phyloP scores from a whole-genome alignment of 2,113 vertebrate species.

The Vulpes ferrilata region DNA sequence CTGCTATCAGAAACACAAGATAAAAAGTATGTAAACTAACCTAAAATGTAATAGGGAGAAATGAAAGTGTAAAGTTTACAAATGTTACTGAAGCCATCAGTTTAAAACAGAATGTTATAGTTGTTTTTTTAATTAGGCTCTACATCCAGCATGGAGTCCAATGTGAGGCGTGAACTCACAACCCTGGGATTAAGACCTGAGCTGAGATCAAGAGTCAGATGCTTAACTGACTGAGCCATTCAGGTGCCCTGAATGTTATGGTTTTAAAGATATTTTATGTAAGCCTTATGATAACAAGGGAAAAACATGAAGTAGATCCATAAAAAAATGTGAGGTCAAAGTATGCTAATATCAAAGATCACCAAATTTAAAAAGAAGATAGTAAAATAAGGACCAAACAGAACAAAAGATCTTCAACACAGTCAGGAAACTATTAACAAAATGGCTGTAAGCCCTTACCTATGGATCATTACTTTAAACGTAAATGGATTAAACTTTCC shows the following conservation, averaged over 20 bases:
- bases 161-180: not conserved
- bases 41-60: not conserved
- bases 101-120: not conserved
- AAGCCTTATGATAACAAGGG: not conserved
- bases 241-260: not conserved
- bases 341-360: not conserved
- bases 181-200: not conserved
- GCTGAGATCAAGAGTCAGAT: not conserved
- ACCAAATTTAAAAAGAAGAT: not conserved
- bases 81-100: not conserved
- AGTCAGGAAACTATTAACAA: not conserved
- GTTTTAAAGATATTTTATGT: not conserved
- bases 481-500: not conserved
- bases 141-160: not conserved
- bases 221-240: not conserved
- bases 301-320: not conserved
- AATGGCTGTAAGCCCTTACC: not conserved
- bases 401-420: not conserved
- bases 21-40: not conserved
- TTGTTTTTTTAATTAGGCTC: not conserved
- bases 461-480: not conserved
- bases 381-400: not conserved
- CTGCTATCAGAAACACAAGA: not conserved
- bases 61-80: not conserved
- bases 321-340: not conserved